Evolutionary conservation across 64 coral and sea anemone genomes (phyloP).

Genomic region (Montipora cactus): DNA sequence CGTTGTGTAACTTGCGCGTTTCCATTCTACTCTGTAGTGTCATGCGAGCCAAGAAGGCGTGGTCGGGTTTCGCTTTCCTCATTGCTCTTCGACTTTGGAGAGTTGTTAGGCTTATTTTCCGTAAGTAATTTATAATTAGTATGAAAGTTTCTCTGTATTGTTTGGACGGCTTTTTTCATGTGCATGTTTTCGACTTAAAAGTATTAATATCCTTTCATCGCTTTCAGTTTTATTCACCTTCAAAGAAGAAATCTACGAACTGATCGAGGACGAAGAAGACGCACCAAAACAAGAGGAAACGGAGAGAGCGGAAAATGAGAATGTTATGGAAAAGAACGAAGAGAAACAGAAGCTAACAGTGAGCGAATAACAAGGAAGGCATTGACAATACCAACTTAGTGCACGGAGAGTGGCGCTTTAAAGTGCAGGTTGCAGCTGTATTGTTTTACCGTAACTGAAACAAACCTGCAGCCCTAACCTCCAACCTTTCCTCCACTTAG

Average conservation of each 20-base stretch:
- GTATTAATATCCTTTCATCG: background rate
- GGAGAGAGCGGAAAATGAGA: background rate
- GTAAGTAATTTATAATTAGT: background rate
- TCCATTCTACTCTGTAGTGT: conserved; percentile 13
- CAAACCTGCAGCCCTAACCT: too few species aligned
- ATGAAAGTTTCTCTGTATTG: too few species aligned
- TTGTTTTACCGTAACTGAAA: too few species aligned
- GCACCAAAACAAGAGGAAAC: conserved; percentile 10
- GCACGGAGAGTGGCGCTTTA: too few species aligned
- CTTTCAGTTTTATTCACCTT: conserved; percentile 33
- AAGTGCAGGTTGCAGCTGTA: too few species aligned
- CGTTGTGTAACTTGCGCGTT: background rate
- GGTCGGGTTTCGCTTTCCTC: conserved; percentile 26
- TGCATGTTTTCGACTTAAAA: too few species aligned
- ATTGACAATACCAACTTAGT: background rate
- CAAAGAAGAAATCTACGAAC: conserved; percentile 60
- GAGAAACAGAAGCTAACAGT: conserved; percentile 11
- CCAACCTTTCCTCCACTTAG: too few species aligned
- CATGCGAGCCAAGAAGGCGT: conserved; percentile 11
- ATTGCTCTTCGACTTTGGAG: conserved; percentile 58
- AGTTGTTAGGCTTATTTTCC: conserved; percentile 29
- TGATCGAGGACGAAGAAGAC: conserved; percentile 57
- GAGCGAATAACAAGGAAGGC: background rate
- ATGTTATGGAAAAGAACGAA: background rate
- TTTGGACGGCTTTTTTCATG: too few species aligned